Percentiles rank a stretch among this genome's conserved stretches.
Evolutionary conservation across 2,888 invertebrate species (phyloP).

Genomic region (Bimastos eiseni): DNA sequence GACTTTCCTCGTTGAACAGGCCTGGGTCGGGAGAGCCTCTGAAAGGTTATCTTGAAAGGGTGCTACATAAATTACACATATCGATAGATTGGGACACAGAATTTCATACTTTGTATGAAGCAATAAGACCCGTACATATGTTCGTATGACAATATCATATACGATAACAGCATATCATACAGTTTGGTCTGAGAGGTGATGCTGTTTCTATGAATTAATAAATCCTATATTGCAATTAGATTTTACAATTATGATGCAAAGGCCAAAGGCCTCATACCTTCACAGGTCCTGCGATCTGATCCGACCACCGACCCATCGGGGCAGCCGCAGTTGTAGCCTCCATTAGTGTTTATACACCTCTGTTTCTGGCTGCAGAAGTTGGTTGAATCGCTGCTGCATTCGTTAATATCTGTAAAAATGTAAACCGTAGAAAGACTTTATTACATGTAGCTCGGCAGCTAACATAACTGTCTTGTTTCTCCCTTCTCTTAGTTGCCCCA

Average conservation of each 20-base stretch:
- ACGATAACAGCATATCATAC: not conserved
- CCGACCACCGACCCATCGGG: not conserved
- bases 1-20: too few species aligned
- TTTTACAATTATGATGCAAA: too few species aligned
- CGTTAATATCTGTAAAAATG: constrained; percentile 23
- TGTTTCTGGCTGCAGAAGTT: constrained; percentile 22
- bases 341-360: constrained; percentile 25
- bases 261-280: not conserved
- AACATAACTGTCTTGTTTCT: not conserved
- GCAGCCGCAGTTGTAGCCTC: constrained; percentile 27
- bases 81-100: too few species aligned
- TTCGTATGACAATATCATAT: too few species aligned
- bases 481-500: not conserved
- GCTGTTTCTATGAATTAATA: too few species aligned
- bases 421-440: not conserved
- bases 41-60: too few species aligned
- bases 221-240: too few species aligned
- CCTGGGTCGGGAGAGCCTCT: too few species aligned
- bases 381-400: constrained; percentile 19
- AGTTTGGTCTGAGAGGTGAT: not conserved
- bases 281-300: constrained; percentile 22
- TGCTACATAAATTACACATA: too few species aligned
- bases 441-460: not conserved
- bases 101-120: too few species aligned
- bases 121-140: not conserved